These are phyloP conservation scores for Meda fulgida DNA, from an alignment of 2,797 vertebrate genomes.

Conservation along the genomic window DNA sequence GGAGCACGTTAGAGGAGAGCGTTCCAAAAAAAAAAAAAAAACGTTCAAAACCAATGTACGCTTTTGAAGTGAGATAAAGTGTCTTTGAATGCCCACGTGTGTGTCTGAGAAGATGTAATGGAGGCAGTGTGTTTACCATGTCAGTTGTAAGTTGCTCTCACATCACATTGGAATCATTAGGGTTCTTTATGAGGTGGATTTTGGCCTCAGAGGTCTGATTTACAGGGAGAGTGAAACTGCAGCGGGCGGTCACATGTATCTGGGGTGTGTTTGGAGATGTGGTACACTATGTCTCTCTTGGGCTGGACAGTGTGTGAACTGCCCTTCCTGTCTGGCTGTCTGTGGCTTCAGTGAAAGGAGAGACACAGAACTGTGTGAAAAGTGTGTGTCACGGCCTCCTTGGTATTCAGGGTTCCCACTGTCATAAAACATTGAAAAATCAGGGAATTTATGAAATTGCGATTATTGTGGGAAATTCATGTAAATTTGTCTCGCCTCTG, in stretches of 20 bases:
- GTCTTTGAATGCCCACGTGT: background rate
- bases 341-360: slow-evolving; percentile 16
- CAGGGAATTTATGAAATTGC: background rate
- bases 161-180: background rate
- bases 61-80: slow-evolving; percentile 43
- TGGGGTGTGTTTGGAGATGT: slow-evolving; percentile 36
- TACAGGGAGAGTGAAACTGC: background rate
- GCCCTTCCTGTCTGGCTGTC: slow-evolving; percentile 47
- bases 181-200: background rate
- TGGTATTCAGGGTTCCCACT: background rate
- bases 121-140: slow-evolving; percentile 8
- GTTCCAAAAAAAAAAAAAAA: background rate
- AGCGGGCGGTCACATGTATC: slow-evolving; percentile 8
- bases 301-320: slow-evolving; percentile 21
- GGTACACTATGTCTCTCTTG: slow-evolving; percentile 9
- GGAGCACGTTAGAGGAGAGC: background rate
- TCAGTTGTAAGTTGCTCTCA: background rate
- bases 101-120: background rate
- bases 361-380: background rate
- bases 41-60: background rate
- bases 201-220: background rate
- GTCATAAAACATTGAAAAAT: background rate
- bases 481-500: background rate
- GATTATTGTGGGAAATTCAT: background rate
- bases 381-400: slow-evolving; percentile 22